Percentiles rank a stretch among this genome's conserved stretches.
These are phyloP conservation scores for Scaptomyza graminum DNA, from an alignment of 1,140 invertebrate species.

Conservation along the genomic window DNA sequence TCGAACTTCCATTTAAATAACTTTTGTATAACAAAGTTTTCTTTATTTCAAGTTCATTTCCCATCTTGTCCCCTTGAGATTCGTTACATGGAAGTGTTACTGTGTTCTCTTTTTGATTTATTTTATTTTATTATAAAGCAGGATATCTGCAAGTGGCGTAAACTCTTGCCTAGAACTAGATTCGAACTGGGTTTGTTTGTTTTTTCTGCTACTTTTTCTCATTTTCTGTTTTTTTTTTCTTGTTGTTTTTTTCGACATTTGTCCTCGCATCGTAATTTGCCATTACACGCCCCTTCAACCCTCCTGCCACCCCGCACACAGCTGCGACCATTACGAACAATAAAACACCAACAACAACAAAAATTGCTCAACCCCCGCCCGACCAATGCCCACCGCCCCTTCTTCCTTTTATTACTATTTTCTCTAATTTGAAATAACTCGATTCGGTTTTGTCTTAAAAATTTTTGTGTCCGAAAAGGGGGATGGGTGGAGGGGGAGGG, in stretches of 20 bases:
- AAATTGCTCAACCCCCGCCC: neutral
- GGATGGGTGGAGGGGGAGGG: no score
- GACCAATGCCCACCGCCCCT: neutral
- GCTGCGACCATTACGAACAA: slow-evolving; percentile 48
- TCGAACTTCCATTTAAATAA: neutral
- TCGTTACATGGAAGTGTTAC: no score
- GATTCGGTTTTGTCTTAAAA: neutral
- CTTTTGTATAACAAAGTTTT: no score
- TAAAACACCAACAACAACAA: slow-evolving; percentile 24
- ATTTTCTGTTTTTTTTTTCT: no score
- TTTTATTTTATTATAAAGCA: no score
- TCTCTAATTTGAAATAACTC: neutral
- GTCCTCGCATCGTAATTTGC: slow-evolving; percentile 70
- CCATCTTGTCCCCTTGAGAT: no score
- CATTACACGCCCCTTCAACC: slow-evolving; percentile 36
- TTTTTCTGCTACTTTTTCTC: slow-evolving; percentile 7
- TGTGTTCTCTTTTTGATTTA: no score
- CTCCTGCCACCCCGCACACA: neutral
- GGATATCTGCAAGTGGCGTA: neutral
- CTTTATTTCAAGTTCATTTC: no score
- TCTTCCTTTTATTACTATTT: neutral
- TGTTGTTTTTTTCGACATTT: slow-evolving; percentile 49
- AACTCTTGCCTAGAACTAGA: neutral
- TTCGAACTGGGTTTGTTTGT: neutral
- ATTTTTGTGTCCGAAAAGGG: no score